Base-by-base conservation (phyloP, 2,797 vertebrate species). In the Crocidura indochinensis region DNA sequence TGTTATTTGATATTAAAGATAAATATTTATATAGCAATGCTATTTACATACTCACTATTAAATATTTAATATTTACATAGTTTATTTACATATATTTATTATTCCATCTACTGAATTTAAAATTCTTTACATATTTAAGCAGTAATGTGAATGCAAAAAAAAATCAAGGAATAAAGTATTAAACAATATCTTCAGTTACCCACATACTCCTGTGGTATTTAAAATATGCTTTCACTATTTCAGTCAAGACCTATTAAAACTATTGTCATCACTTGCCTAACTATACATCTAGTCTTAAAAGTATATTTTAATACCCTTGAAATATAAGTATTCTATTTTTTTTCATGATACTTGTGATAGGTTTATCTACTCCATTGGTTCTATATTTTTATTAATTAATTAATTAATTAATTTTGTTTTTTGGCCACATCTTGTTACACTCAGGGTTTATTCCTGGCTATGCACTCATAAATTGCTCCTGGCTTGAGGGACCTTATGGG, bases 221-320 rank as follows among this genome's bases (percentile, higher is more conserved):
- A 11, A 91, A 92, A 84, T 71, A 22, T 53, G 3, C 91, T 15
- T 87, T 90, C 26, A 87, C 3, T 6, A 29, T 89, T 89, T 92
- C n/a, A 65, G 0, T 82, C 1, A 27, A 80, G 19, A 31, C 0
- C 26, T 53, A 6, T 6, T 68, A 69, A 60, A 86, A 47, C 0
- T 6, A 69, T 2, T 10, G 1, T 73, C 9, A 84, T 92, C 29
- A 12, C 14, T 88, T 10, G n/a, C 62, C 10, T 85, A 31, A 29
- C 38, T 38, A 38, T 38, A 38, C 76, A 91, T 27, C 47, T 79
- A 20, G 2, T 88, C 11, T 49, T 15, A 6, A 14, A 47, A 22
- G 1, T 2, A 8, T 46, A 26, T 53, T 60, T 20, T 60, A 38
- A 5, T 38, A 60, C 20, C 56, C 4, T 60, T 60, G 56, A 60